A percentile compares a stretch with the other conserved stretches of the same genome.
Evolutionary conservation across 2,797 vertebrate species (phyloP).

Genomic region (Onychomys torridus): DNA sequence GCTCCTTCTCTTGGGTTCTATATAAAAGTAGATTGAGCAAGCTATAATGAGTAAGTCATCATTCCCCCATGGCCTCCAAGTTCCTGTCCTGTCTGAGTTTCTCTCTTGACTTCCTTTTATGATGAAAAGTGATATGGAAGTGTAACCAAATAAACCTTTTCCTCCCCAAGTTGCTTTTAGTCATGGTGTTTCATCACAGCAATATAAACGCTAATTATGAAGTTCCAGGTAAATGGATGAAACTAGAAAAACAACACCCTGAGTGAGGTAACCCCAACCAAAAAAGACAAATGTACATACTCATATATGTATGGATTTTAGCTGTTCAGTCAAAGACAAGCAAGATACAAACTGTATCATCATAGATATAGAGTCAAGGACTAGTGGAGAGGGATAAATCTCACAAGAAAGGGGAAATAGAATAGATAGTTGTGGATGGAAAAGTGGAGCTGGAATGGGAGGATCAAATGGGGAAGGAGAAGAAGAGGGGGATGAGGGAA

Average conservation of each 20-base stretch:
- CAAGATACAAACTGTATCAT: not conserved
- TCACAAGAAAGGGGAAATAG: not conserved
- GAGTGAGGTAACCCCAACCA: not conserved
- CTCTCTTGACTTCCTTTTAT: not conserved
- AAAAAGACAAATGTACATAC: not conserved
- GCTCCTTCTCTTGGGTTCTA: not conserved
- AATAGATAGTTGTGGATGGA: not conserved
- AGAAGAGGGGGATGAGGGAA: not conserved
- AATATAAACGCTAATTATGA: not conserved
- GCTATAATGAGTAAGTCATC: not conserved
- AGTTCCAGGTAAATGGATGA: not conserved
- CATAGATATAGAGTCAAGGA: not conserved
- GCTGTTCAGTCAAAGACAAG: not conserved
- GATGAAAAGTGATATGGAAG: not conserved
- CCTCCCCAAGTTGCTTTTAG: not conserved
- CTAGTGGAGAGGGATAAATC: not conserved
- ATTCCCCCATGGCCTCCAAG: not conserved
- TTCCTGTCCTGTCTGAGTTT: not conserved
- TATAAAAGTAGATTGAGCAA: not conserved
- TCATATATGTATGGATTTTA: not conserved
- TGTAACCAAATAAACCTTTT: not conserved
- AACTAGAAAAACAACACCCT: not conserved
- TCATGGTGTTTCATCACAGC: not conserved
- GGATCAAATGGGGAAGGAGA: not conserved
- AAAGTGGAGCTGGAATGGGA: not conserved